Percentiles rank a stretch among this genome's conserved stretches.
phyloP scores from a whole-genome alignment of 2,113 vertebrate species.

The Labeo catla region DNA sequence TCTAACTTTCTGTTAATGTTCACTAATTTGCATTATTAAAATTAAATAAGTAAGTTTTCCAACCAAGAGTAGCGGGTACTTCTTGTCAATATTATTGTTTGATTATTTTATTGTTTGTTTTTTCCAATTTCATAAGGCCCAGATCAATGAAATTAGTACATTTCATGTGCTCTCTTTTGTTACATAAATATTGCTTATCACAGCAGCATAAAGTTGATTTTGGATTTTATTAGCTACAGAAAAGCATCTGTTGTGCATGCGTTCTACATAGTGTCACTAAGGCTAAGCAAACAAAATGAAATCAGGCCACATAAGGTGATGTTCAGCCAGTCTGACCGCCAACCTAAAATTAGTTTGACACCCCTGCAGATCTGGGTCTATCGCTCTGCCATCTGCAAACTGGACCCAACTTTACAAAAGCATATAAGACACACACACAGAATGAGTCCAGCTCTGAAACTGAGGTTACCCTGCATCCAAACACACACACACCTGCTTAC shows the following conservation, averaged over 20 bases:
- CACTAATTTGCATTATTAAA: neutral
- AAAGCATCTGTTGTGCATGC: neutral
- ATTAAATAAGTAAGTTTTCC: neutral
- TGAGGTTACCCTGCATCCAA: neutral
- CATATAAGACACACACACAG: conserved; percentile 44
- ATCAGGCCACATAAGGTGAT: conserved; percentile 3
- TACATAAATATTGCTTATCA: neutral
- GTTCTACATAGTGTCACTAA: neutral
- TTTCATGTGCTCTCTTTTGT: neutral
- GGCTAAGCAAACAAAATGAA: conserved; percentile 6
- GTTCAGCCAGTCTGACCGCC: neutral
- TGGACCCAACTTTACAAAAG: neutral
- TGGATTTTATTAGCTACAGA: neutral
- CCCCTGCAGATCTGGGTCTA: neutral
- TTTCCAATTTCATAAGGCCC: neutral
- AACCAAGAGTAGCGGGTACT: neutral
- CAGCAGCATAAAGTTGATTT: neutral
- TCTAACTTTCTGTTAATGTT: neutral
- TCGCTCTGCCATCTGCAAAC: neutral
- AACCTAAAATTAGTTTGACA: conserved; percentile 16
- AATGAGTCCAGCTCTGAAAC: conserved; percentile 22
- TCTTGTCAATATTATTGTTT: neutral
- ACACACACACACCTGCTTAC: conserved; percentile 53
- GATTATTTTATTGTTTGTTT: neutral
- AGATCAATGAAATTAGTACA: neutral